phyloP scores from a whole-genome alignment of 1,140 invertebrate species.

The Eriocheir sinensis region DNA sequence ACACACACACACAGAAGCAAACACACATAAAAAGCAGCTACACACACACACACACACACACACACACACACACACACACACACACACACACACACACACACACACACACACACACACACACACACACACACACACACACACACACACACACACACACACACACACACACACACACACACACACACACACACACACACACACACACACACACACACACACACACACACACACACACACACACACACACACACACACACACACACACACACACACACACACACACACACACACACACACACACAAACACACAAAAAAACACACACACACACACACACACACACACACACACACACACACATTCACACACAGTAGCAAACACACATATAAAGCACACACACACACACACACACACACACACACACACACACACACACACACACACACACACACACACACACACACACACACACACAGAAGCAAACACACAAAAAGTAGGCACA shows the following conservation, averaged over 20 bases:
- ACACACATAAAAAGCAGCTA: too few relatives aligned
- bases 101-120: constrained; percentile 51
- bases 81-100: constrained; percentile 52
- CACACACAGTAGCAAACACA: too few relatives aligned
- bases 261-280: constrained; percentile 2
- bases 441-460: constrained; percentile 35
- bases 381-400: too few relatives aligned
- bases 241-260: neutral
- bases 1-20: too few relatives aligned
- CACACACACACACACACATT: too few relatives aligned
- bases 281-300: too few relatives aligned
- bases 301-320: too few relatives aligned
- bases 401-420: too few relatives aligned
- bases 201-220: constrained; percentile 30
- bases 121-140: neutral
- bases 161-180: constrained; percentile 38
- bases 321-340: too few relatives aligned
- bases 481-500: too few relatives aligned
- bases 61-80: constrained; percentile 39
- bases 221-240: neutral
- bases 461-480: constrained; percentile 40
- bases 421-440: too few relatives aligned
- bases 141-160: neutral
- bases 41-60: constrained; percentile 23
- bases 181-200: constrained; percentile 20